Conservation (phyloP, 2,113 vertebrate species). For the Peromyscus maniculatus region DNA sequence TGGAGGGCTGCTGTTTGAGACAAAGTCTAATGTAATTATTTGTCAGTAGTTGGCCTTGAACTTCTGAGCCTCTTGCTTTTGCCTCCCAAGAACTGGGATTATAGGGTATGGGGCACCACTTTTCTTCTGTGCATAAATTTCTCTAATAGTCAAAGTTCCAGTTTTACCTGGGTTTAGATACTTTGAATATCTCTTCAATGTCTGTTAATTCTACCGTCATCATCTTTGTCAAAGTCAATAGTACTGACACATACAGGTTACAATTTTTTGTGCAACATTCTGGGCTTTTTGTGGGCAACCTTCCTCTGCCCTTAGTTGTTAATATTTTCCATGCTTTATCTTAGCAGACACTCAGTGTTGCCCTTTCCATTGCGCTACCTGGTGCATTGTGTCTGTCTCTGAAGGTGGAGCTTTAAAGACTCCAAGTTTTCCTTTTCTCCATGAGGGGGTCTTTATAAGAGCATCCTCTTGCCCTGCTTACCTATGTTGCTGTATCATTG, state of each 20-base stretch:
- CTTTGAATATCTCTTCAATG: neutral
- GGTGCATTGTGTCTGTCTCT: neutral
- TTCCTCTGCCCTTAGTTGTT: neutral
- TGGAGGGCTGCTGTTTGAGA: neutral
- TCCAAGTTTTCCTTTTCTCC: neutral
- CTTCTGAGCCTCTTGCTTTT: neutral
- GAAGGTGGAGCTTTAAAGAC: neutral
- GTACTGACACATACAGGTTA: neutral
- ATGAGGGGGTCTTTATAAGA: neutral
- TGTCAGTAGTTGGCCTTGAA: neutral
- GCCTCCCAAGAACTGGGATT: neutral
- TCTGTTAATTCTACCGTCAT: neutral
- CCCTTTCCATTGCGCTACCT: neutral
- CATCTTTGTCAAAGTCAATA: neutral
- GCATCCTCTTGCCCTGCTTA: neutral
- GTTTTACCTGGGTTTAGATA: neutral
- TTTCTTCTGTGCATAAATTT: neutral
- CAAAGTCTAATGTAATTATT: neutral
- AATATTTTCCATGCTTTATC: neutral
- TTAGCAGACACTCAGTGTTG: neutral
- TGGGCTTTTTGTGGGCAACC: neutral
- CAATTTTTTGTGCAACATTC: neutral
- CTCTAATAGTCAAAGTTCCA: neutral
- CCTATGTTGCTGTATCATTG: neutral
- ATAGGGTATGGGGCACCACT: neutral